These are phyloP conservation scores for Lates japonicus DNA, from an alignment of 2,797 vertebrate genomes.

Conservation along the genomic window DNA sequence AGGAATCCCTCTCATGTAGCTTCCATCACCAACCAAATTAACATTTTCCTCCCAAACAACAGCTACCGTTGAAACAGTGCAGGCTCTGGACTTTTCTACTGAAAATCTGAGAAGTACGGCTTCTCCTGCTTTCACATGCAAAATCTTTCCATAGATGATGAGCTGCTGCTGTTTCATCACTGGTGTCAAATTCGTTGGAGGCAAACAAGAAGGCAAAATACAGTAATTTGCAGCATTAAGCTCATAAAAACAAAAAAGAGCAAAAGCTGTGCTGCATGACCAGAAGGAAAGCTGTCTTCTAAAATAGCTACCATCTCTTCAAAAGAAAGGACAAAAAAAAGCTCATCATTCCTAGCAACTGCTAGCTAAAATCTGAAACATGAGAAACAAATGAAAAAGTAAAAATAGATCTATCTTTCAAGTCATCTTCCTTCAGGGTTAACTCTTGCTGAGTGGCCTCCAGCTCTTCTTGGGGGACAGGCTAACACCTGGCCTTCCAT, in stretches of 20 bases:
- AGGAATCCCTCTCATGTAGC: not conserved
- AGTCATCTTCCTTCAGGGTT: constrained; percentile 63
- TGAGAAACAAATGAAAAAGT: constrained; percentile 51
- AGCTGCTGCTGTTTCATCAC: not conserved
- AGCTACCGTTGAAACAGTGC: not conserved
- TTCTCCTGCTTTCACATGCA: not conserved
- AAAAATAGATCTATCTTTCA: constrained; percentile 69
- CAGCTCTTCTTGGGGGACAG: constrained; percentile 44
- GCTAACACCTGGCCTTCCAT: constrained; percentile 33
- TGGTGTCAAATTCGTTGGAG: constrained; percentile 11
- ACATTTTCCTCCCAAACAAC: not conserved
- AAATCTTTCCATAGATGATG: not conserved
- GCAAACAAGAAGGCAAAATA: constrained; percentile 33
- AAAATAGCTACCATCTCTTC: constrained; percentile 30
- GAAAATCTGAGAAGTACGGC: not conserved
- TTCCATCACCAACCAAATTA: not conserved
- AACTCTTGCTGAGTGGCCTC: constrained; percentile 38
- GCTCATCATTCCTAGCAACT: constrained; percentile 35
- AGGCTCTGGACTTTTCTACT: not conserved
- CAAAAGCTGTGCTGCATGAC: constrained; percentile 26
- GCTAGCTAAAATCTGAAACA: constrained; percentile 52
- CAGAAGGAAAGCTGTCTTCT: constrained; percentile 15
- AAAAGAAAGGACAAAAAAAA: constrained; percentile 25
- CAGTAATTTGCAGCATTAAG: constrained; percentile 17
- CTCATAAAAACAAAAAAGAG: constrained; percentile 1